Evolutionary conservation across 2,797 vertebrate species (phyloP).

Genomic region (Scyliorhinus canicula): DNA sequence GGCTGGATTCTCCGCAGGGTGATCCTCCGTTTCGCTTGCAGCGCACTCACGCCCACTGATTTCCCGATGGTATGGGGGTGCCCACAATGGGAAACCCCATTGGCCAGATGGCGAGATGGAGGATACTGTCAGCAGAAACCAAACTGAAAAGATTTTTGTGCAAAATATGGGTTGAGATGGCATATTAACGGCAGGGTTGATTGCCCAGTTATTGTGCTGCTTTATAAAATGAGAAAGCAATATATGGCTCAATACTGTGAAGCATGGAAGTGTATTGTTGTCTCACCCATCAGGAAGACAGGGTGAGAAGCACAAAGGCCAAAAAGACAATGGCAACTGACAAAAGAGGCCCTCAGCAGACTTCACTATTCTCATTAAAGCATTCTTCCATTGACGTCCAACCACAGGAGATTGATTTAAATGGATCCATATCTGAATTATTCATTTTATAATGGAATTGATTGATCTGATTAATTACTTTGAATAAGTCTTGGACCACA

Average conservation of each 20-base stretch:
- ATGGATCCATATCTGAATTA: slow-evolving; percentile 12
- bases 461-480: not conserved
- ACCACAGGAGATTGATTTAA: not conserved
- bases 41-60: too few relatives aligned
- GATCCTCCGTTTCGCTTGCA: too few relatives aligned
- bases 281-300: not conserved
- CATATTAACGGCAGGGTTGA: not conserved
- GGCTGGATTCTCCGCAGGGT: too few relatives aligned
- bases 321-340: not conserved
- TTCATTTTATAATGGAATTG: not conserved
- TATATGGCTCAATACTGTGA: not conserved
- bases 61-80: too few relatives aligned
- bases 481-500: not conserved
- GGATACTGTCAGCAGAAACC: too few relatives aligned
- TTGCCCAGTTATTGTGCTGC: not conserved
- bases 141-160: not conserved
- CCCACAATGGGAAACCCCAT: too few relatives aligned
- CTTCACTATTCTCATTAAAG: slow-evolving; percentile 18
- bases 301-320: not conserved
- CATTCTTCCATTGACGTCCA: not conserved
- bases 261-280: not conserved
- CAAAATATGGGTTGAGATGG: not conserved
- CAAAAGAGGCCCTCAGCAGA: not conserved
- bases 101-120: too few relatives aligned
- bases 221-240: not conserved